Evolutionary conservation across 1,140 invertebrate genomes (phyloP), one percentile per base, ranked within the genome.

Genomic region (Drosophila albomicans): DNA sequence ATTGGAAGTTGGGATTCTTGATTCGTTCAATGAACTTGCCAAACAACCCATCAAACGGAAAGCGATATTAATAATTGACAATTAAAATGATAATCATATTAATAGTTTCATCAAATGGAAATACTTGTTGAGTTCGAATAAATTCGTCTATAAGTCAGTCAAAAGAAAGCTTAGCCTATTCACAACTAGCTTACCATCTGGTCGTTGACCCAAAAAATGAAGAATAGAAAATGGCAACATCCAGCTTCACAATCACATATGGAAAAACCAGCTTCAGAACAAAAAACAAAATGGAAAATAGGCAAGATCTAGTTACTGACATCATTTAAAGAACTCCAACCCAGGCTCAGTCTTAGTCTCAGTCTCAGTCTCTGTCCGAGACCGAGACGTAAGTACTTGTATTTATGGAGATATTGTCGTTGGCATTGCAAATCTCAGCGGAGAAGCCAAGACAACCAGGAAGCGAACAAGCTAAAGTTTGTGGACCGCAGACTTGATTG

Each of bases 371-470:
- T 30, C 15, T 5, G 25, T 54, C 28, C 41, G 28, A 63, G n/a
- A 13, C 41, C 41, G 1, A 43, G 41, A 13, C 41, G 11, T 5
- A 43, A 61, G 45, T 38, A 66, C n/a, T 45, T 62, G 62, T 72
- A 66, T 76, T 65, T 71, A 76, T 76, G 85, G 52, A 84, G 85
- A 89, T 89, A 88, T 84, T 87, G 80, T 84, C 84, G 84, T 78
- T 77, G 75, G 54, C 82, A 81, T 80, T 68, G 77, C 69, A 79
- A 87, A 88, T 82, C 82, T 78, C 84, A 52, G 66, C 28, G 59
- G 63, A 75, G 59, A 48, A 70, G 59, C 51, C 43, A 25, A 35
- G 41, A 35, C 43, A 35, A 89, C 80, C 84, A 87, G 84, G 85
- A 87, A 87, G 73, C 54, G 35, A 67, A 28, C 15, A 52, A 59